Evolutionary conservation across 2,888 invertebrate genomes (phyloP), one percentile per base, ranked within the genome.

Genomic region (Pterostichus niger): DNA sequence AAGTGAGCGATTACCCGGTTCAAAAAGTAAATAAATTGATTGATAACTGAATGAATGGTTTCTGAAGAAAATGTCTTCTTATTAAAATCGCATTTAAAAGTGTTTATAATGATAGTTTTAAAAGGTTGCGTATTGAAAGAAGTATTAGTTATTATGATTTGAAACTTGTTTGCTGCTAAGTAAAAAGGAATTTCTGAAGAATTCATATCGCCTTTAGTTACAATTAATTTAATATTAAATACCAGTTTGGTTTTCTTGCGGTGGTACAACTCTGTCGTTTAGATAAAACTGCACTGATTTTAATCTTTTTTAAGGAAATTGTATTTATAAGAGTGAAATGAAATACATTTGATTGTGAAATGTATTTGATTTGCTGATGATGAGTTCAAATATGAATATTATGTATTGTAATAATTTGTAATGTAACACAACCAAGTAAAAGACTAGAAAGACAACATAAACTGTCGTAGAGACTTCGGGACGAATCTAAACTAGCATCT

Each of bases 171-270:
- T 24, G 24, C 1, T 24, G 24, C 24, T 24, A 56, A 56, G 54
- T 9, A 17, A 13, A 56, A 46, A 13, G 13, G 11, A 24, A 24
- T 24, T 24, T 24, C 24, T 17, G 15, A 54, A 7, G 0, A 24
- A 59, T 59, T 59, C 59, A 59, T 64, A 33, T 35, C 64, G 64
- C 35, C 64, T 64, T 59, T 59, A 59, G 59, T 17, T 59, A 31
- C 59, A 59, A 59, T 24, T 24, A 11, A 59, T 59, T 59, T 59
- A 33, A 13, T 64, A n/a, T 64, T 64, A 40, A 40, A 40, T 40
- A 17, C 44, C 40, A 64, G 15, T 71, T 71, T 71, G 68, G 68
- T 71, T 71, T 71, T 71, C 44, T 71, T 44, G 40, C 17, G 68
- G 68, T 71, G 68, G 68, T 44, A 52, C 40, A 40, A 40, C 40